Evolutionary conservation across 2,797 vertebrate species (phyloP).

Genomic region (Myotis myotis): DNA sequence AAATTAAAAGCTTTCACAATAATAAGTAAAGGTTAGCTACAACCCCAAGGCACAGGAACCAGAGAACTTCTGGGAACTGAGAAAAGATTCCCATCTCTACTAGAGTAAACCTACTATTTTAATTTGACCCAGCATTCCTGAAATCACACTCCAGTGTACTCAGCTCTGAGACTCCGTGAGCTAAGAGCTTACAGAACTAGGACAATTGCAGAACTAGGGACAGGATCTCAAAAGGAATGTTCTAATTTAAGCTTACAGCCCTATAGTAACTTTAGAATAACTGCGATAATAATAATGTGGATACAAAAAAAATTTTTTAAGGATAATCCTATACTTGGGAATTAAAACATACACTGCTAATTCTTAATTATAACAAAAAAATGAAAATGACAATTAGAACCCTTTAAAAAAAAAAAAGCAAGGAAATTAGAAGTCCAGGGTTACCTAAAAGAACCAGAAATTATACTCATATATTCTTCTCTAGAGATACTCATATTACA

Average conservation of each 20-base stretch:
- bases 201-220: neutral
- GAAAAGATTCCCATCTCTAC: neutral
- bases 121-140: neutral
- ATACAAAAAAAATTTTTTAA: neutral
- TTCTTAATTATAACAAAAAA: neutral
- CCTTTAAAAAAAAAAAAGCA: conserved; percentile 41
- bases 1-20: neutral
- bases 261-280: neutral
- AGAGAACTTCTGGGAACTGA: conserved; percentile 33
- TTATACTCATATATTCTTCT: conserved; percentile 26
- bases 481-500: neutral
- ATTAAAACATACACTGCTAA: neutral
- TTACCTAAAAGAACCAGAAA: conserved; percentile 11
- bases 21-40: conserved; percentile 35
- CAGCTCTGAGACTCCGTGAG: neutral
- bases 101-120: neutral
- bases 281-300: neutral
- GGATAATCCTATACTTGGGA: neutral
- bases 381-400: neutral
- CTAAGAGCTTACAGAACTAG: neutral
- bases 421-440: conserved; percentile 37
- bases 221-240: neutral
- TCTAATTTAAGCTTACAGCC: neutral
- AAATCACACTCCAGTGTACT: neutral
- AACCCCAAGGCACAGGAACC: neutral